Conservation (phyloP, 2,797 vertebrate species). For the Balearica regulorum region DNA sequence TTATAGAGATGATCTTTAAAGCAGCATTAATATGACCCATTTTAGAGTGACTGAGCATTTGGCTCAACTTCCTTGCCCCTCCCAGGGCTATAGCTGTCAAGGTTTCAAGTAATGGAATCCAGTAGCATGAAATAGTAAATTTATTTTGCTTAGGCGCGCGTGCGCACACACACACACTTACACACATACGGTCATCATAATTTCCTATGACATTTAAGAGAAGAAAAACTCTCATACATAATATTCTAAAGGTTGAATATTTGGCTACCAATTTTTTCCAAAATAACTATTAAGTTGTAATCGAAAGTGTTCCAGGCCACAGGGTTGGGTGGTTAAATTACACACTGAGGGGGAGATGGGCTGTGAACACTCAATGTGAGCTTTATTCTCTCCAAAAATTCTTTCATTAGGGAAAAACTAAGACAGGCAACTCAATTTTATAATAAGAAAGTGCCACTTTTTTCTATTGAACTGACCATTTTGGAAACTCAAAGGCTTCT, state of each 20-base stretch:
- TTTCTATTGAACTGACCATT: conserved; percentile 44
- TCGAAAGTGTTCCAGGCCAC: conserved; percentile 56
- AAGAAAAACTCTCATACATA: conserved; percentile 51
- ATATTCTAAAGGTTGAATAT: conserved; percentile 63
- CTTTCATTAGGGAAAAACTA: conserved; percentile 55
- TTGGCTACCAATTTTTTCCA: conserved; percentile 60
- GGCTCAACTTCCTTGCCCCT: neutral
- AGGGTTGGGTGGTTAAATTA: conserved; percentile 57
- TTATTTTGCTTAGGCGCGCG: neutral
- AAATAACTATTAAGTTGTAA: conserved; percentile 63
- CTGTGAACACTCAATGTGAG: conserved; percentile 26
- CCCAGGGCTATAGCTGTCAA: conserved; percentile 17
- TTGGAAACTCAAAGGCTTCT: conserved; percentile 55
- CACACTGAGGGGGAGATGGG: conserved; percentile 23
- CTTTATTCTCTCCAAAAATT: conserved; percentile 48
- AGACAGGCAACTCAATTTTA: conserved; percentile 62
- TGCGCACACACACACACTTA: neutral
- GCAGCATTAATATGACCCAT: conserved; percentile 17
- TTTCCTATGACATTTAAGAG: conserved; percentile 66
- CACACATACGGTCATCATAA: neutral
- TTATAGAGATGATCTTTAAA: conserved; percentile 43
- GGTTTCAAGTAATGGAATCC: conserved; percentile 40
- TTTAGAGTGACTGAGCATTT: conserved; percentile 40
- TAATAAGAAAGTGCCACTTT: conserved; percentile 37
- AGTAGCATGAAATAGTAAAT: conserved; percentile 46